Conservation (phyloP, 2,888 invertebrate genomes). For the Thecophora atra region DNA sequence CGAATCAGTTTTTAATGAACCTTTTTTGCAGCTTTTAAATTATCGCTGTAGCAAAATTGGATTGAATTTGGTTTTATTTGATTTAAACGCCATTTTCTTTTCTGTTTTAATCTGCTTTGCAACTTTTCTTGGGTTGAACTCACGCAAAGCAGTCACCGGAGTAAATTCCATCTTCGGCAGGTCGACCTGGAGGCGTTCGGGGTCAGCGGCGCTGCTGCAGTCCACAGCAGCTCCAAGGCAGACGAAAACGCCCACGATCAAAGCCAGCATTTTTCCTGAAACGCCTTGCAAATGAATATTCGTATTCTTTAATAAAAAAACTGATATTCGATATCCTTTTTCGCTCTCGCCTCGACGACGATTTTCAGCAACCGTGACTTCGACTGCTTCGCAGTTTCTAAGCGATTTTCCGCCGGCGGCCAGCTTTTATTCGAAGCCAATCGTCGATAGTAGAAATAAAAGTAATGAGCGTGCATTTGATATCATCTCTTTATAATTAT, state of each 20-base stretch:
- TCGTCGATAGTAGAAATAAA: neutral
- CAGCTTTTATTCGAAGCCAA: neutral
- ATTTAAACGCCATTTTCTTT: neutral
- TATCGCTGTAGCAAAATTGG: no score
- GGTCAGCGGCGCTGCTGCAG: neutral
- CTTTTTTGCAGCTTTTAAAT: no score
- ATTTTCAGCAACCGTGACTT: no score
- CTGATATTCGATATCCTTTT: neutral
- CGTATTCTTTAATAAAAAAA: neutral
- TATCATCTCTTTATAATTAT: no score
- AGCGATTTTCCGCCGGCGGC: neutral
- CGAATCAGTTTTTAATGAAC: no score
- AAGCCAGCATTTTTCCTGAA: constrained; percentile 15
- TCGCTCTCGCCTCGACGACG: no score
- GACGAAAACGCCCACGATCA: constrained; percentile 37
- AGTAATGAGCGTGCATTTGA: no score
- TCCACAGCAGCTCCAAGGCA: constrained; percentile 34
- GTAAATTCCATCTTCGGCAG: constrained; percentile 45
- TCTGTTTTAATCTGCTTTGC: neutral
- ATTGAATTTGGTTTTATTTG: no score
- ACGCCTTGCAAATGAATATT: neutral
- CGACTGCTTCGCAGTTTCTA: neutral
- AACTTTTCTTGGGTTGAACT: constrained; percentile 41
- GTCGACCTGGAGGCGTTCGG: neutral
- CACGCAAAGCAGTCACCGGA: constrained; percentile 51